Conservation (phyloP, 2,797 vertebrate species). For the Gadopsis bispinosus region DNA sequence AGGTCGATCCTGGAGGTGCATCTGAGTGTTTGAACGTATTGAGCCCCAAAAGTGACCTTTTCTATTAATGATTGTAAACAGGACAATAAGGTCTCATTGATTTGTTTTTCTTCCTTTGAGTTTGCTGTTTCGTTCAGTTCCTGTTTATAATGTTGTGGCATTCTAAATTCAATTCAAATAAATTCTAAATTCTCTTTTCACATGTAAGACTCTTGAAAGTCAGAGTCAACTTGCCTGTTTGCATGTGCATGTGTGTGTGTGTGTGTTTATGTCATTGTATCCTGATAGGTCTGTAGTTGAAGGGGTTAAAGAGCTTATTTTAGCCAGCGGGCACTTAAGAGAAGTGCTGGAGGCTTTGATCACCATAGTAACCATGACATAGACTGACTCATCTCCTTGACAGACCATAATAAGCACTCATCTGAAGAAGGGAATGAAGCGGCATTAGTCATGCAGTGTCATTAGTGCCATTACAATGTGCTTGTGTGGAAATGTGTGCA, state of each 20-base stretch:
- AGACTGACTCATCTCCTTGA: conserved; percentile 79
- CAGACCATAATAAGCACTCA: conserved; percentile 83
- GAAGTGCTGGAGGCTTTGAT: conserved; percentile 71
- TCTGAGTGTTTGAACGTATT: neutral
- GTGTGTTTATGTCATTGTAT: conserved; percentile 27
- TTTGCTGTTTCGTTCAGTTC: neutral
- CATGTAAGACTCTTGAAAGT: conserved; percentile 19
- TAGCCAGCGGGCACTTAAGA: conserved; percentile 68
- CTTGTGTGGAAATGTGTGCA: conserved; percentile 59
- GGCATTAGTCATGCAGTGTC: conserved; percentile 82
- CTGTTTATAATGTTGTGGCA: conserved; percentile 9
- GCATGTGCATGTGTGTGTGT: neutral
- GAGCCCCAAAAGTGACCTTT: neutral
- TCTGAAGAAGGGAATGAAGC: conserved; percentile 75
- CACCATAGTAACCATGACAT: conserved; percentile 78
- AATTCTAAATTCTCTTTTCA: neutral
- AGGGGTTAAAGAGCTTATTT: conserved; percentile 76
- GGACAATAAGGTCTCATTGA: neutral
- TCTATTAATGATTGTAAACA: neutral
- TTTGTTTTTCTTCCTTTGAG: neutral
- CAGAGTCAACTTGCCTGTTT: conserved; percentile 22
- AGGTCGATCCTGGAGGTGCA: neutral
- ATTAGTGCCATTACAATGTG: conserved; percentile 73
- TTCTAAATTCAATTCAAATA: neutral
- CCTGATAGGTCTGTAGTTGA: conserved; percentile 62